Base-by-base conservation (phyloP, 2,113 vertebrate genomes). In the Acrocephalus arundinaceus region DNA sequence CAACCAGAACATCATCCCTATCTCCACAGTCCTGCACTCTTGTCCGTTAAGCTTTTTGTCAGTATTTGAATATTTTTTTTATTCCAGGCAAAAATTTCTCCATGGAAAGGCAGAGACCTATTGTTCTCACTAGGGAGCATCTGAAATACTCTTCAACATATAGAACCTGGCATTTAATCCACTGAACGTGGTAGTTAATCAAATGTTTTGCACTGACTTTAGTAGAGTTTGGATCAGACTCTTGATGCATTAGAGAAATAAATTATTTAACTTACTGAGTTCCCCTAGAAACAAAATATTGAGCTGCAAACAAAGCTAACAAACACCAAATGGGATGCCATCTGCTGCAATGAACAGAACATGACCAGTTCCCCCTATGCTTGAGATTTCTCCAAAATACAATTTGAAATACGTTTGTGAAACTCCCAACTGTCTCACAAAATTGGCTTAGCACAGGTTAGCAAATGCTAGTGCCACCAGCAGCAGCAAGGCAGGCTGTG, bases 281-380 rank as follows among this genome's bases (percentile, higher is more conserved):
- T 97, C 77, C 62, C 86, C 80, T 92, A 95, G 94, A 97, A 97
- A 97, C 93, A 96, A 97, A 89, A 93, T 89, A 95, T 87, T 92
- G 92, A 97, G 88, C 94, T 97, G 93, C 62, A 96, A 96, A 96
- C 85, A 96, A 93, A 97, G 95, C 95, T 97, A 97, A 96, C 89
- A 96, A 95, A 93, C 61, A 96, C 96, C 93, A 96, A 98, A 96
- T 96, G 93, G 90, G 90, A 96, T 87, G 65, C 93, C 97, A 97
- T 97, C 96, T 98, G 98, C 93, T 94, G 87, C 89, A 97, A 95
- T 18, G 67, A 96, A 89, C 54, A 92, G 83, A 92, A 85, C 93
- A 87, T 80, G 85, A 97, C 85, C 87, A 90, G 72, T 79, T 95
- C 82, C 55, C 93, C 68, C 91, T 67, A 57, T 94, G 83, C 90